Conservation (phyloP, 64 coral and sea anemone species). For the Trachythela sp. region DNA sequence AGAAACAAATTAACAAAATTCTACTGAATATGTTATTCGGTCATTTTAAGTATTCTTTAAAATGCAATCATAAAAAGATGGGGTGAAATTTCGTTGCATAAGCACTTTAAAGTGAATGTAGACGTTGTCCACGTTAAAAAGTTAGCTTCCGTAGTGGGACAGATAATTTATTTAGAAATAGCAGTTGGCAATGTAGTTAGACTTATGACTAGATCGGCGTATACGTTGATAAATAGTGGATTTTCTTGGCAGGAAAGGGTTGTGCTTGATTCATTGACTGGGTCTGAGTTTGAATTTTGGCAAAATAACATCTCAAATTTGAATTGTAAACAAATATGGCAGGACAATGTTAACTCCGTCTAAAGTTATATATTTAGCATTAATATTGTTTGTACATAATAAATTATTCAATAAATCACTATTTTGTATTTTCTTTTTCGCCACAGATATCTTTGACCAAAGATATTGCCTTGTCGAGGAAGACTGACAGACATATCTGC, state of each 20-base stretch:
- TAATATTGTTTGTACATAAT: not conserved
- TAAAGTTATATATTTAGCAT: slow-evolving; percentile 41
- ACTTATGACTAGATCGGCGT: slow-evolving; percentile 23
- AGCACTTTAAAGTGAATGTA: not conserved
- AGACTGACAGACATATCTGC: slow-evolving; percentile 15
- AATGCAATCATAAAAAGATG: no score
- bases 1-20: no score
- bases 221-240: not conserved
- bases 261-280: not conserved
- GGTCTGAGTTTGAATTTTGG: slow-evolving; percentile 26
- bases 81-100: no score
- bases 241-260: not conserved
- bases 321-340: slow-evolving; percentile 32
- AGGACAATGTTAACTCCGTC: not conserved
- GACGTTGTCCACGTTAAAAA: not conserved
- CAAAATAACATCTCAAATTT: slow-evolving; percentile 4
- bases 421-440: not conserved
- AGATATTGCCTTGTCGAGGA: not conserved
- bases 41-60: no score
- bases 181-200: slow-evolving; percentile 11
- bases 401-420: not conserved
- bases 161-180: slow-evolving; percentile 10
- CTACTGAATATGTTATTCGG: no score
- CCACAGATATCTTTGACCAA: not conserved
- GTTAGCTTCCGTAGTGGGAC: not conserved